Percentiles rank a stretch among this genome's conserved stretches.
phyloP scores from a whole-genome alignment of 2,113 vertebrate genomes.

The Triplophysa siluroides region DNA sequence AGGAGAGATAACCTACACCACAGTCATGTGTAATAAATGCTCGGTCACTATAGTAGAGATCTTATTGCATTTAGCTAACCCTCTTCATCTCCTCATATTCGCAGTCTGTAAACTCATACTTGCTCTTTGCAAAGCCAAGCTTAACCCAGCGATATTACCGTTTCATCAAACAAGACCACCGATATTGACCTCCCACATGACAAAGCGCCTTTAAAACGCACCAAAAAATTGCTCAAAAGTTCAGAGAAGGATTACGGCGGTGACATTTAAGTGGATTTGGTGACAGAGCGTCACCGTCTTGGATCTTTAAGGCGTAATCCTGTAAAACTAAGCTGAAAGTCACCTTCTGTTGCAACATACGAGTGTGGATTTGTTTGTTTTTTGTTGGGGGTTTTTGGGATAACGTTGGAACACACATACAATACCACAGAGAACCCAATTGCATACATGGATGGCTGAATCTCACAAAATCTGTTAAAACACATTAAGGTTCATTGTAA shows the following conservation, averaged over 20 bases:
- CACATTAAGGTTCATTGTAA: no score
- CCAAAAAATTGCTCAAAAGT: background rate
- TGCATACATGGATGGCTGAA: background rate
- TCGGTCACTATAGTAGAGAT: constrained; percentile 7
- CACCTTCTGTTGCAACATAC: constrained; percentile 36
- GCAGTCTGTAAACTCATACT: background rate
- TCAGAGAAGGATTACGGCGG: background rate
- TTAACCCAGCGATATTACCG: constrained; percentile 1
- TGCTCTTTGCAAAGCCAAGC: background rate
- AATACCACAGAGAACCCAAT: background rate
- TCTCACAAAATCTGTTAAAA: background rate
- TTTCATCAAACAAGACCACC: background rate
- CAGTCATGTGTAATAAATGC: constrained; percentile 14
- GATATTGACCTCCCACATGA: background rate
- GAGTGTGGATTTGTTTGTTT: background rate
- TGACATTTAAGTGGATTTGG: constrained; percentile 39
- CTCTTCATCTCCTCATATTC: background rate
- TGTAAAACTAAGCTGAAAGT: constrained; percentile 32
- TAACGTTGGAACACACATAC: background rate
- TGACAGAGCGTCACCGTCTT: background rate
- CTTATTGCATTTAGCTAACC: constrained; percentile 1
- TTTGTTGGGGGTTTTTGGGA: background rate
- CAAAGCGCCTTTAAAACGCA: background rate
- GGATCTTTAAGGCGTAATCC: constrained; percentile 31
- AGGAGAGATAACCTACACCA: constrained; percentile 11